Conservation (phyloP, 2,113 vertebrate genomes). For the Corythoichthys intestinalis region DNA sequence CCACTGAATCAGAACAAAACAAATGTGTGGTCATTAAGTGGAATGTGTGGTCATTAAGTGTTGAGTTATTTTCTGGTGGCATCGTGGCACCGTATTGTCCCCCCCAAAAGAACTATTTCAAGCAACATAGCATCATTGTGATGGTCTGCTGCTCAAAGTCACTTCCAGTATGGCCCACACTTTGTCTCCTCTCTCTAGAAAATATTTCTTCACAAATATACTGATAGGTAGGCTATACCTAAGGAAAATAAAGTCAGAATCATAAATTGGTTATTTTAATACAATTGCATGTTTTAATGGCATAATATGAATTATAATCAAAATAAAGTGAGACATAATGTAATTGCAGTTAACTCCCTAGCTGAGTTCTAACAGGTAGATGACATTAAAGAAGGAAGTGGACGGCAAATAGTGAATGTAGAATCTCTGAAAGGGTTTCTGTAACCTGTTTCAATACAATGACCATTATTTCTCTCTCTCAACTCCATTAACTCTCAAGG, state of each 20-base stretch:
- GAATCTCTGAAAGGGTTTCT: conserved; percentile 15
- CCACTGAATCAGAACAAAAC: no score
- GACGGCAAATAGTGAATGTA: conserved; percentile 7
- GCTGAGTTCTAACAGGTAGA: conserved; percentile 14
- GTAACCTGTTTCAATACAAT: conserved; percentile 8
- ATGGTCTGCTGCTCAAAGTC: no score
- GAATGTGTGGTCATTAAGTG: no score
- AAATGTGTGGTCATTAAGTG: no score
- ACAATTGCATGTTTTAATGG: conserved; percentile 44
- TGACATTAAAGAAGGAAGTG: neutral
- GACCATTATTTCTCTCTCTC: conserved; percentile 9
- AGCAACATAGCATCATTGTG: no score
- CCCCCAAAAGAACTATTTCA: no score
- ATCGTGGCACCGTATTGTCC: no score
- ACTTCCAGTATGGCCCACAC: no score
- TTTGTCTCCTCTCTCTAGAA: no score
- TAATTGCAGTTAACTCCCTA: conserved; percentile 5
- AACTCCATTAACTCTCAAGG: conserved; percentile 6
- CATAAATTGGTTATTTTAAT: conserved; percentile 51
- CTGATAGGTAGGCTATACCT: neutral
- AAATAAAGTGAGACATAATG: neutral
- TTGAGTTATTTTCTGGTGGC: no score
- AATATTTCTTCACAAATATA: neutral
- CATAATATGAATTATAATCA: neutral
- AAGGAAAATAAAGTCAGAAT: conserved; percentile 20